Percentiles rank a stretch among this genome's conserved stretches.
Evolutionary conservation across 2,797 vertebrate species (phyloP).

Genomic region (Chromis chromis): DNA sequence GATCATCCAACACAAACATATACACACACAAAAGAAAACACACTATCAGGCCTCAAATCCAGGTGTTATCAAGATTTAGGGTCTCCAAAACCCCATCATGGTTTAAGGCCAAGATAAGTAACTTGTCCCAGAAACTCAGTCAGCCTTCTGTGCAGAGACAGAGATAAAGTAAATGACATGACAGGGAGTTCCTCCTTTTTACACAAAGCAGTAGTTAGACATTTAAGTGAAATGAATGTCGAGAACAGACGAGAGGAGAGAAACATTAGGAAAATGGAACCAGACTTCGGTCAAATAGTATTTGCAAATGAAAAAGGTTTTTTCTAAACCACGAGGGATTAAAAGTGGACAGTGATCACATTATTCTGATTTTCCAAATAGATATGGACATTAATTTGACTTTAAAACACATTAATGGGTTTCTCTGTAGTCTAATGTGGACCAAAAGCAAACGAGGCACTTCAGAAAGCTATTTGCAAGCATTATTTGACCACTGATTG

Average conservation of each 20-base stretch:
- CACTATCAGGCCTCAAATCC: constrained; percentile 9
- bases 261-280: constrained; percentile 56
- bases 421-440: not conserved
- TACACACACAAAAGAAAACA: constrained; percentile 18
- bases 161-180: constrained; percentile 35
- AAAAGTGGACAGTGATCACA: not conserved
- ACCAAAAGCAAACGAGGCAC: not conserved
- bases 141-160: constrained; percentile 49
- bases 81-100: constrained; percentile 13
- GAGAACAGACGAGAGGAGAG: constrained; percentile 50
- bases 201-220: constrained; percentile 26
- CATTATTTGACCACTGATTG: constrained; percentile 51
- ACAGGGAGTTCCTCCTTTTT: constrained; percentile 15
- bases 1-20: constrained; percentile 33
- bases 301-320: constrained; percentile 45
- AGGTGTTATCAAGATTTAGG: constrained; percentile 9
- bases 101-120: constrained; percentile 31
- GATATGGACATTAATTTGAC: not conserved
- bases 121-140: constrained; percentile 60
- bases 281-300: constrained; percentile 50
- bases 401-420: not conserved
- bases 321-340: not conserved
- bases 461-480: constrained; percentile 43
- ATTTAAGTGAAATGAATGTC: constrained; percentile 20
- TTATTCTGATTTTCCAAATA: constrained; percentile 2